Evolutionary conservation across 2,113 vertebrate genomes (phyloP).

Genomic region (Formicarius rufipectus): DNA sequence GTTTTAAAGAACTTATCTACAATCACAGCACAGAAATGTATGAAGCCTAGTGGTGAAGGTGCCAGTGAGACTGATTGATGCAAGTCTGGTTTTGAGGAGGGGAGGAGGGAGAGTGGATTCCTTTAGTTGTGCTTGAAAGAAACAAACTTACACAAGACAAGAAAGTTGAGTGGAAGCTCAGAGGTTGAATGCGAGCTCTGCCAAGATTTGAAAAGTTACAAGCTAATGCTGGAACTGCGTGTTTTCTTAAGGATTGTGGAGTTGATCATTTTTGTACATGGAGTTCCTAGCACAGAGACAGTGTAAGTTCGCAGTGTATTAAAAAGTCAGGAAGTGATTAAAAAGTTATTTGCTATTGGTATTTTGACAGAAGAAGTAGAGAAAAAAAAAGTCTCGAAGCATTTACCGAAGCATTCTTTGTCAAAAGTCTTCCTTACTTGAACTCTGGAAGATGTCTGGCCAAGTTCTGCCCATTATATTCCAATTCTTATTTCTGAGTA

Average conservation of each 20-base stretch:
- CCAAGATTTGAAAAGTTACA: conserved; percentile 47
- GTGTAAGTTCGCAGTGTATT: background rate
- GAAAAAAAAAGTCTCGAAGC: background rate
- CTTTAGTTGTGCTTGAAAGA: conserved; percentile 24
- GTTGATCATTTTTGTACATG: background rate
- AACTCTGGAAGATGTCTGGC: background rate
- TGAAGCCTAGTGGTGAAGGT: background rate
- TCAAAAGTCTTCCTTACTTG: background rate
- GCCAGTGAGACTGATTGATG: conserved; percentile 51
- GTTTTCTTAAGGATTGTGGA: conserved; percentile 33
- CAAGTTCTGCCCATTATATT: background rate
- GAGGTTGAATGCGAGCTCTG: conserved; percentile 17
- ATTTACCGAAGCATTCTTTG: background rate
- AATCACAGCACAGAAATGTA: background rate
- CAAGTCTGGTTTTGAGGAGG: conserved; percentile 7
- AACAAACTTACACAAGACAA: conserved; percentile 33
- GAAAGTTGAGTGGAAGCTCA: conserved; percentile 42
- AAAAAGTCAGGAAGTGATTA: background rate
- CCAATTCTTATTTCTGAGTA: background rate
- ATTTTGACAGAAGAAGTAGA: background rate
- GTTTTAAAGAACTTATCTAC: background rate
- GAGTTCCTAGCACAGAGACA: background rate
- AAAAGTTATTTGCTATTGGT: background rate
- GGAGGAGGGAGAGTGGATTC: background rate
- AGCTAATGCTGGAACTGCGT: conserved; percentile 25